phyloP scores from a whole-genome alignment of 2,888 invertebrate genomes.

The Eristalis pertinax region DNA sequence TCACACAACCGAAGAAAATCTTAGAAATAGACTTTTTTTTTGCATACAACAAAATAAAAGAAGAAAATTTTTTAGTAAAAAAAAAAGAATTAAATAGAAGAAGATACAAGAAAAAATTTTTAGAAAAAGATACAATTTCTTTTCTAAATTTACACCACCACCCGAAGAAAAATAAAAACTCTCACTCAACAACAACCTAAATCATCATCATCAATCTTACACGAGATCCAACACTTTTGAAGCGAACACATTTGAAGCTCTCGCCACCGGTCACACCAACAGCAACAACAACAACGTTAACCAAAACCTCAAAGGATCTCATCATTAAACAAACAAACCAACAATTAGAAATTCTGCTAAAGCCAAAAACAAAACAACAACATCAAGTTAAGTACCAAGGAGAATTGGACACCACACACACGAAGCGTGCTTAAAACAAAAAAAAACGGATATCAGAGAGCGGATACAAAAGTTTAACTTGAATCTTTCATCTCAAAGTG shows the following conservation, averaged over 20 bases:
- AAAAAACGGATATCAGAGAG: conserved; percentile 73
- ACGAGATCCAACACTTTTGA: conserved; percentile 54
- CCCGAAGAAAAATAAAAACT: no score
- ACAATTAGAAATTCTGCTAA: conserved; percentile 53
- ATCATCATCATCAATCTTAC: no score
- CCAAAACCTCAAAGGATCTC: conserved; percentile 66
- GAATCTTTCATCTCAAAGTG: conserved; percentile 39
- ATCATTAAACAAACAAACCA: conserved; percentile 1
- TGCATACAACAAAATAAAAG: conserved; percentile 22
- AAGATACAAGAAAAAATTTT: no score
- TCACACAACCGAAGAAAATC: conserved; percentile 39
- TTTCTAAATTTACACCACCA: conserved; percentile 56
- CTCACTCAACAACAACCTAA: no score
- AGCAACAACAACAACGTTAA: conserved; percentile 46
- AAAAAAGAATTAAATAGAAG: conserved; percentile 20
- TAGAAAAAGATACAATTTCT: conserved; percentile 44
- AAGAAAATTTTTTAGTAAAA: not conserved
- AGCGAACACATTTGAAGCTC: conserved; percentile 3
- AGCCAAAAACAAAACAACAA: conserved; percentile 47
- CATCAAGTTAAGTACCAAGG: conserved; percentile 24
- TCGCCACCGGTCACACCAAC: not conserved
- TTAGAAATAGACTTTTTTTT: conserved; percentile 55
- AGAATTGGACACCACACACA: conserved; percentile 38
- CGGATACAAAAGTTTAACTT: conserved; percentile 70
- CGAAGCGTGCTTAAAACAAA: conserved; percentile 29